Evolutionary conservation across 2,797 vertebrate species (phyloP), one percentile per base, ranked within the genome.

Genomic region (Melanotaenia nigrans): DNA sequence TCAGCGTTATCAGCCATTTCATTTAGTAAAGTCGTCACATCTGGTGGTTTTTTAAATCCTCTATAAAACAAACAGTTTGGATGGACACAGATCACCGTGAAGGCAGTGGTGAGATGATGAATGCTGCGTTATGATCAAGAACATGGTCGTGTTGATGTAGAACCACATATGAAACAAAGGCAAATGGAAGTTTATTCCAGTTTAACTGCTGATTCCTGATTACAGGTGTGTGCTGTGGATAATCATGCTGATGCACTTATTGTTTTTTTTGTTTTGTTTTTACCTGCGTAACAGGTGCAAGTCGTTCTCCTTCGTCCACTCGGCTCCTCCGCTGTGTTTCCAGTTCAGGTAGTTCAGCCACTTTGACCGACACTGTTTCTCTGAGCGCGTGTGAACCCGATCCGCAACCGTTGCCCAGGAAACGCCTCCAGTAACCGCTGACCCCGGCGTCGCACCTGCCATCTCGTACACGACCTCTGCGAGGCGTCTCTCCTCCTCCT

Each of bases 311-410:
- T 99, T 99, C 78, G 95, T 99, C 98, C 97, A 99, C 75, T 99
- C 97, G 0, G 97, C 98, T 25, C 98, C 98, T 22, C 98, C 98
- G 24, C 97, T 99, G 85, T 99, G 98, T 80, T 99, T 99, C 98
- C 98, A 99, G 95, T 99, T 99, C 77, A 99, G 95, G 93, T 99
- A 99, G 91, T 99, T 99, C 69, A 99, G 93, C 98, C 98, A 99
- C 58, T 99, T 99, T 0, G 98, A 99, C 60, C 98, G 97, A 68
- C 98, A 99, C 63, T 99, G 98, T 81, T 99, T 99, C 93, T 99
- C 98, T 0, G 98, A 99, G 83, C 98, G 96, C 0, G 97, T 97
- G 76, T 96, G 95, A 0, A 99, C 97, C 68, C 95, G 93, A 47
- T 99, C 96, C 1, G 98, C 98, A 55, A 99, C 98, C 0, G 95